Evolutionary conservation across 2,797 vertebrate species (phyloP).

Genomic region (Galagoides demidoff): DNA sequence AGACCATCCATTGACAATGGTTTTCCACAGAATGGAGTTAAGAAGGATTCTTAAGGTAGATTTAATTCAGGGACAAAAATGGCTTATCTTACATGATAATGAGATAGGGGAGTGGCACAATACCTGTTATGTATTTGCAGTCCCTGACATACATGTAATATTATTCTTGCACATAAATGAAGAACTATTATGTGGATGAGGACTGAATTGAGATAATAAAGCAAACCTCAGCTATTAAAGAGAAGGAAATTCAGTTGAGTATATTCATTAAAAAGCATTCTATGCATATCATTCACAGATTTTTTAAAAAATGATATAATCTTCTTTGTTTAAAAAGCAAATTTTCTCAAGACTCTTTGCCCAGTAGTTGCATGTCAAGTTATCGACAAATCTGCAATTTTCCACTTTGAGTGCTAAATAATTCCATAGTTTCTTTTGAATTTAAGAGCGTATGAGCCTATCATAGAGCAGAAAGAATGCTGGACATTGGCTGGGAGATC

Average conservation of each 20-base stretch:
- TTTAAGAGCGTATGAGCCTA: not conserved
- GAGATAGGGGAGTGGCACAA: not conserved
- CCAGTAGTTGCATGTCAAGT: not conserved
- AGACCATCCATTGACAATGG: not conserved
- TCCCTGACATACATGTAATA: not conserved
- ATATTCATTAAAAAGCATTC: not conserved
- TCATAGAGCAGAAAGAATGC: not conserved
- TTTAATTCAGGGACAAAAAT: not conserved
- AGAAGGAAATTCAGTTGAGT: not conserved
- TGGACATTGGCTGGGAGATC: not conserved
- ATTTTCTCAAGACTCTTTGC: not conserved
- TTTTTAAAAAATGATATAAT: not conserved
- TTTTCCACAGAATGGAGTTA: not conserved
- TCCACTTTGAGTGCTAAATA: not conserved
- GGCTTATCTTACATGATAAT: not conserved
- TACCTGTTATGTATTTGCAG: not conserved
- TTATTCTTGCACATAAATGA: not conserved
- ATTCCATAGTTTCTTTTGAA: not conserved
- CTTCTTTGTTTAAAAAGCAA: not conserved
- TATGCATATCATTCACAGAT: not conserved
- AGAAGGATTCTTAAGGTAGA: not conserved
- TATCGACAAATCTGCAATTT: not conserved
- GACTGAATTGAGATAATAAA: not conserved
- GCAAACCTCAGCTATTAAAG: not conserved
- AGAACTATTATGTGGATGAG: not conserved